phyloP scores from a whole-genome alignment of 2,888 invertebrate genomes.

The Microctonus hyperodae region DNA sequence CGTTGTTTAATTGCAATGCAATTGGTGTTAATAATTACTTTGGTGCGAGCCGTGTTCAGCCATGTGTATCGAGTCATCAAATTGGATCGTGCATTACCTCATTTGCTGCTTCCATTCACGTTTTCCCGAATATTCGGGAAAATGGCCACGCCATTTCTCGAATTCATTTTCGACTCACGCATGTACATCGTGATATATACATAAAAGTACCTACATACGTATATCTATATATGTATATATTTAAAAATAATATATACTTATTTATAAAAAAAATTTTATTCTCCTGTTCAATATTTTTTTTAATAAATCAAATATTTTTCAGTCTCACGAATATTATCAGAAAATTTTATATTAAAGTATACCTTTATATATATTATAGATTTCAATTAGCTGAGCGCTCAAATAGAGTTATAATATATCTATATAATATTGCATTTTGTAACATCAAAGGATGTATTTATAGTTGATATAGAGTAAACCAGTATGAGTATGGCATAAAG shows the following conservation, averaged over 20 bases:
- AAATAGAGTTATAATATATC: background rate
- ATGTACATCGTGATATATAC: background rate
- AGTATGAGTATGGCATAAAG: background rate
- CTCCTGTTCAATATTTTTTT: no score
- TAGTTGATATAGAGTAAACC: background rate
- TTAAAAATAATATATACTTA: no score
- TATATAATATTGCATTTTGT: background rate
- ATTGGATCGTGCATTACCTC: slow-evolving; percentile 46
- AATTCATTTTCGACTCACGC: background rate
- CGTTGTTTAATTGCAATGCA: slow-evolving; percentile 53
- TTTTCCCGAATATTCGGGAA: slow-evolving; percentile 24
- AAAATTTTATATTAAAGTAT: no score
- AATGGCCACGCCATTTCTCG: slow-evolving; percentile 4
- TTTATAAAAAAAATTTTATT: no score
- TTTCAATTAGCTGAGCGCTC: background rate
- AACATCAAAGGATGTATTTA: background rate
- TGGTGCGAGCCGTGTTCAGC: slow-evolving; percentile 47
- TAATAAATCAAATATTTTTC: no score
- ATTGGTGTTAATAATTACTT: slow-evolving; percentile 56
- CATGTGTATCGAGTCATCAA: slow-evolving; percentile 56
- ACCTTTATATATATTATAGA: no score
- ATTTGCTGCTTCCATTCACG: slow-evolving; percentile 28
- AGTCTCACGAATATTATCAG: no score
- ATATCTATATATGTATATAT: no score
- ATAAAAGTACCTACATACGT: no score